These are phyloP conservation scores for Pempheris klunzingeri DNA, from an alignment of 2,797 vertebrate species.

Conservation along the genomic window DNA sequence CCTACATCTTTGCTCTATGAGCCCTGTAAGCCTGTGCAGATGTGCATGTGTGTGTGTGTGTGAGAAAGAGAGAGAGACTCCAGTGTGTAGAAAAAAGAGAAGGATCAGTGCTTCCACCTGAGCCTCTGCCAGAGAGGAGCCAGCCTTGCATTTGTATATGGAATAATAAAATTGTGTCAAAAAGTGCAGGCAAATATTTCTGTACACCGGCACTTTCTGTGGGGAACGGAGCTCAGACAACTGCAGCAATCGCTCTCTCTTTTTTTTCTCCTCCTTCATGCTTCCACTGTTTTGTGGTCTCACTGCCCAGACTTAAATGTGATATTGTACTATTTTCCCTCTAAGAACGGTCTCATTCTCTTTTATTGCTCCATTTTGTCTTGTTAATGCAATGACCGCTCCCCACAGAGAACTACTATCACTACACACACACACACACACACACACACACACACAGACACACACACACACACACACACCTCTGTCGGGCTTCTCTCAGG, in stretches of 20 bases:
- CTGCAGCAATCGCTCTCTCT: constrained; percentile 31
- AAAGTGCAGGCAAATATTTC: constrained; percentile 69
- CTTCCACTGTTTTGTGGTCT: constrained; percentile 14
- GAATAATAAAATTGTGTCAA: constrained; percentile 75
- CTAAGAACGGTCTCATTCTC: constrained; percentile 34
- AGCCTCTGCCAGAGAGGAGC: constrained; percentile 55
- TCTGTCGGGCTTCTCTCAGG: constrained; percentile 38
- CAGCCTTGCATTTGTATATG: constrained; percentile 60
- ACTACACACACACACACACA: constrained; percentile 15
- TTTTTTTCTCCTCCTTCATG: constrained; percentile 7
- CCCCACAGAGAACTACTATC: constrained; percentile 38
- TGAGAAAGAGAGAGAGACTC: not conserved
- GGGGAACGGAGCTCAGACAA: constrained; percentile 42
- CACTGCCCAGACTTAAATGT: constrained; percentile 45
- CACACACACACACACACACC: constrained; percentile 21
- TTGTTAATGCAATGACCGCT: constrained; percentile 56
- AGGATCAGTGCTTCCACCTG: constrained; percentile 61
- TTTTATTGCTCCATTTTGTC: constrained; percentile 49
- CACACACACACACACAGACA: constrained; percentile 20
- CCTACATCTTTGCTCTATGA: constrained; percentile 49
- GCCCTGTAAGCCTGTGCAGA: constrained; percentile 17
- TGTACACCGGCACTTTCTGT: constrained; percentile 39
- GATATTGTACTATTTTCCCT: constrained; percentile 24
- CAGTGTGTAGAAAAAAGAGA: constrained; percentile 12
- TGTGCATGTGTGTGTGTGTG: constrained; percentile 7